Percentiles rank a stretch among this genome's conserved stretches.
Conservation (phyloP, 2,888 invertebrate genomes). For the Agonopterix alstromeriana region DNA sequence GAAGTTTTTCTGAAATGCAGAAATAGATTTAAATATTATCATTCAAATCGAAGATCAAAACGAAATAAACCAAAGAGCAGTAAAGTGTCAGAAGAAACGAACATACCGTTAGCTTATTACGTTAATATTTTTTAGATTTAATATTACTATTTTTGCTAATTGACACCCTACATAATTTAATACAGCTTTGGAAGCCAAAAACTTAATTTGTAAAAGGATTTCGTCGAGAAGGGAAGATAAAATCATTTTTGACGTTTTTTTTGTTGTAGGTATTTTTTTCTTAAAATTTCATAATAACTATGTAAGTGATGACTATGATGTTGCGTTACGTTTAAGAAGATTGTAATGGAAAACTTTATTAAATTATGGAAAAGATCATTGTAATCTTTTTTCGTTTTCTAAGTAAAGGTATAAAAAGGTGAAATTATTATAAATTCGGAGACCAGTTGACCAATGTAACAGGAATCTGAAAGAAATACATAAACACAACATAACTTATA, state of each 20-base stretch:
- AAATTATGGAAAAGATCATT: too few relatives aligned
- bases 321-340: neutral
- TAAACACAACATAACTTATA: too few relatives aligned
- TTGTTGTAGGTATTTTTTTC: slow-evolving; percentile 39
- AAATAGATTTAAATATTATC: neutral
- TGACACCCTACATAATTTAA: slow-evolving; percentile 75
- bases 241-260: slow-evolving; percentile 66
- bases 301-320: neutral
- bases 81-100: too few relatives aligned
- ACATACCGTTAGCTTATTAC: slow-evolving; percentile 26
- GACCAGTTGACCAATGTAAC: too few relatives aligned
- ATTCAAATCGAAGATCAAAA: neutral
- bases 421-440: too few relatives aligned
- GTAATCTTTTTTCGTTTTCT: too few relatives aligned
- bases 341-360: neutral
- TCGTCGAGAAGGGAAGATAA: slow-evolving; percentile 72
- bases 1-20: slow-evolving; percentile 3
- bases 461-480: too few relatives aligned
- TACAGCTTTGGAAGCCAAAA: slow-evolving; percentile 65
- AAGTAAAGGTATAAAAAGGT: too few relatives aligned
- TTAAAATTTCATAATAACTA: neutral
- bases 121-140: slow-evolving; percentile 68
- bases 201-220: slow-evolving; percentile 62
- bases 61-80: neutral
- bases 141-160: slow-evolving; percentile 56